These are phyloP conservation scores for Ficedula albicollis DNA, from an alignment of 2,797 vertebrate species.

Conservation along the genomic window DNA sequence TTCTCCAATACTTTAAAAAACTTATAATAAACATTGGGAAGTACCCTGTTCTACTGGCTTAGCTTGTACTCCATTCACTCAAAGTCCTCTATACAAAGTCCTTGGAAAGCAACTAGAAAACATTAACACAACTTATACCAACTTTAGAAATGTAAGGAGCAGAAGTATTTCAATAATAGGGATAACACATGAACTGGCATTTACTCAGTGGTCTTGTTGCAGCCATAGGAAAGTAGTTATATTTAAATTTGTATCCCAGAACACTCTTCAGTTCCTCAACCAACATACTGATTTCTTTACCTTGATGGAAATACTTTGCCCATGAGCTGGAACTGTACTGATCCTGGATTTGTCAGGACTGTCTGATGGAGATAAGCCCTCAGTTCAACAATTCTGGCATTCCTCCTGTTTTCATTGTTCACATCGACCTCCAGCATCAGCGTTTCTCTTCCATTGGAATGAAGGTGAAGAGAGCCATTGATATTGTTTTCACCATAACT, in stretches of 20 bases:
- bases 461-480: conserved; percentile 75
- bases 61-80: background rate
- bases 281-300: conserved; percentile 43
- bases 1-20: background rate
- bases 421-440: conserved; percentile 72
- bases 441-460: conserved; percentile 67
- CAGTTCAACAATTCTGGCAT: conserved; percentile 37
- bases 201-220: background rate
- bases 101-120: background rate
- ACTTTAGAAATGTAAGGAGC: background rate
- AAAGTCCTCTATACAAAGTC: background rate
- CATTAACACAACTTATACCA: background rate
- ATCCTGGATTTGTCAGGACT: conserved; percentile 60
- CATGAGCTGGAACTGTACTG: conserved; percentile 72
- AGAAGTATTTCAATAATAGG: background rate
- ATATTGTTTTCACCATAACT: conserved; percentile 41
- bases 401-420: conserved; percentile 59
- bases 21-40: background rate
- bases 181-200: background rate
- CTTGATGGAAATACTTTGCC: conserved; percentile 79
- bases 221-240: background rate
- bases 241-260: background rate
- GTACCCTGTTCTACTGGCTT: background rate
- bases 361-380: conserved; percentile 76
- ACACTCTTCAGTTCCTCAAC: background rate